Base-by-base conservation (phyloP, 2,888 invertebrate genomes). In the Nudaria mundana region DNA sequence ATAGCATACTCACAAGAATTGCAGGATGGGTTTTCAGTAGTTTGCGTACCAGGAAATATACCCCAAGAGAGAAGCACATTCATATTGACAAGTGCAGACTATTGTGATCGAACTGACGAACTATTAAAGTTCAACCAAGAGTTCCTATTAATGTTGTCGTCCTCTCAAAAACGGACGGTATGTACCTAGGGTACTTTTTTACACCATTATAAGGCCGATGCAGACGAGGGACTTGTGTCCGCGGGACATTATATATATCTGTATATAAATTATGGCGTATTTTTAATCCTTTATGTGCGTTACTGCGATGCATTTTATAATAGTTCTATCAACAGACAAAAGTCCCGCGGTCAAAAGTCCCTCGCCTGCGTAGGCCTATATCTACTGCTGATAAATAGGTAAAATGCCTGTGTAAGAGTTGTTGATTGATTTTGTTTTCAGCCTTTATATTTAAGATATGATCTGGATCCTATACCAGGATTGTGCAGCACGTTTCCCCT, bases 391-490 rank as follows among this genome's bases (percentile, higher is more conserved):
- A n/a, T n/a, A n/a, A n/a, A n/a, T n/a, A n/a, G n/a, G n/a, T n/a
- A n/a, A n/a, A n/a, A n/a, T n/a, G n/a, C n/a, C n/a, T n/a, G n/a
- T n/a, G n/a, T n/a, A n/a, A n/a, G n/a, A n/a, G n/a, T n/a, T n/a
- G n/a, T n/a, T n/a, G n/a, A n/a, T n/a, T n/a, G n/a, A n/a, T n/a
- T n/a, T n/a, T n/a, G n/a, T n/a, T 81, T 83, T 61, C 71, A 88
- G 88, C 86, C 86, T 18, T 57, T 88, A 30, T 84, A 86, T 56
- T 48, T 87, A 44, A 72, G 88, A 44, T 87, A 82, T 62, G 88
- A 88, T 60, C 81, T 76, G 18, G 71, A 86, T 51, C 79, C 86
- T 25, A 70, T 87, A 20, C 88, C 88, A 14, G 88, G 87, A 1
- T 61, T 87, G 18, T 66, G 66, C 35, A 80, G 81, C n/a, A 52